phyloP scores from a whole-genome alignment of 2,797 vertebrate species.

The Orientallactaga sibirica region DNA sequence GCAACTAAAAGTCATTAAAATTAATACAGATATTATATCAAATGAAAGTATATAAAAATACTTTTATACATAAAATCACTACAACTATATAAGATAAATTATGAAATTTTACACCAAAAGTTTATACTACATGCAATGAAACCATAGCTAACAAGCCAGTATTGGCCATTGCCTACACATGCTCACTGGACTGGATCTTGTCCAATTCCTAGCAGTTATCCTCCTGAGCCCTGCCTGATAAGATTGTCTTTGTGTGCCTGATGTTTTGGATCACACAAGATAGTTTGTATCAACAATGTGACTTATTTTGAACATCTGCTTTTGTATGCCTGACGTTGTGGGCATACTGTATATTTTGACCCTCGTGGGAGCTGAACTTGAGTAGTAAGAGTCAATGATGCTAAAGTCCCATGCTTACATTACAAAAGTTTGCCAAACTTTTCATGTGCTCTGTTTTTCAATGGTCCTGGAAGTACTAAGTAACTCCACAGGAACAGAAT shows the following conservation, averaged over 20 bases:
- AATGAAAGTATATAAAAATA: constrained; percentile 22
- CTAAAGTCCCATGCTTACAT: neutral
- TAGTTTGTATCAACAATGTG: neutral
- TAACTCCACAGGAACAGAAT: neutral
- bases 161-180: neutral
- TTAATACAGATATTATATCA: constrained; percentile 13
- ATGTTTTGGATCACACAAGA: constrained; percentile 20
- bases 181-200: neutral
- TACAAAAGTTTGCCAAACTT: neutral
- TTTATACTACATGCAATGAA: neutral
- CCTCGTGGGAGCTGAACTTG: neutral
- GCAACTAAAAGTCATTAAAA: constrained; percentile 25
- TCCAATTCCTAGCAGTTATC: neutral
- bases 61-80: constrained; percentile 6
- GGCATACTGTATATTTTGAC: neutral
- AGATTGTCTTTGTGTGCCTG: neutral
- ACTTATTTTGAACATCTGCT: neutral
- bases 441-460: neutral
- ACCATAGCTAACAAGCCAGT: neutral
- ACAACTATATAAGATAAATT: neutral
- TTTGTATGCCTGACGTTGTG: neutral
- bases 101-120: neutral
- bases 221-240: neutral
- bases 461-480: neutral
- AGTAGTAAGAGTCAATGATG: constrained; percentile 1